Evolutionary conservation across 2,888 invertebrate species (phyloP).

Genomic region (Agonopterix heracliana): DNA sequence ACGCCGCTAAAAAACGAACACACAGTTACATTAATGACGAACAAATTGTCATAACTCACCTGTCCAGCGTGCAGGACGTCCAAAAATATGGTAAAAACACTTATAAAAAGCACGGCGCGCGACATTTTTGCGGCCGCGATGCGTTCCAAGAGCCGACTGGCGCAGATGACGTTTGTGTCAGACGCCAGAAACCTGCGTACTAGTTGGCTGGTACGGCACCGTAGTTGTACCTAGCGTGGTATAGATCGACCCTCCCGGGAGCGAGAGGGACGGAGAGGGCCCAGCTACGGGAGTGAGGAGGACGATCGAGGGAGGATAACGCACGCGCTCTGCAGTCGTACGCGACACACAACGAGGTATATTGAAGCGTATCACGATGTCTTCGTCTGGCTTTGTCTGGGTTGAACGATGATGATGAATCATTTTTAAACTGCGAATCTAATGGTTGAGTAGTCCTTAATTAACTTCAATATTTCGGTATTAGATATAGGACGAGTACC

Average conservation of each 20-base stretch:
- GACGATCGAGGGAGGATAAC: conserved; percentile 53
- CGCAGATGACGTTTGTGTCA: conserved; percentile 51
- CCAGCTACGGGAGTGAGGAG: conserved; percentile 18
- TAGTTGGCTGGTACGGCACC: conserved; percentile 58
- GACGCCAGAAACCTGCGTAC: conserved; percentile 71
- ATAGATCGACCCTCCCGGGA: conserved; percentile 72
- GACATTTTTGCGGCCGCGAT: conserved; percentile 76
- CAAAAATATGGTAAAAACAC: conserved; percentile 77
- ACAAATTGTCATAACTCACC: conserved; percentile 52
- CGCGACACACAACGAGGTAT: conserved; percentile 60
- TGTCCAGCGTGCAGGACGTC: conserved; percentile 75
- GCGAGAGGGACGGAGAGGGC: conserved; percentile 38
- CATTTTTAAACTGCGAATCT: conserved; percentile 39
- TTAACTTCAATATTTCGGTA: too few relatives aligned
- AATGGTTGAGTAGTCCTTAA: conserved; percentile 4
- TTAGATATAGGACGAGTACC: too few relatives aligned
- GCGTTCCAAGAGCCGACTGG: conserved; percentile 48
- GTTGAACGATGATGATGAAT: conserved; percentile 69
- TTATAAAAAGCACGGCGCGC: conserved; percentile 77
- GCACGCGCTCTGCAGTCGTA: conserved; percentile 63
- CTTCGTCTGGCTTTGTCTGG: conserved; percentile 69
- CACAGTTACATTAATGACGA: conserved; percentile 15
- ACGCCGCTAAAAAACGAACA: conserved; percentile 16
- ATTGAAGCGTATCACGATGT: conserved; percentile 62
- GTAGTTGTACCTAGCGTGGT: conserved; percentile 69